Base-by-base conservation (phyloP, 2,113 vertebrate species). In the Macquaria ambigua region DNA sequence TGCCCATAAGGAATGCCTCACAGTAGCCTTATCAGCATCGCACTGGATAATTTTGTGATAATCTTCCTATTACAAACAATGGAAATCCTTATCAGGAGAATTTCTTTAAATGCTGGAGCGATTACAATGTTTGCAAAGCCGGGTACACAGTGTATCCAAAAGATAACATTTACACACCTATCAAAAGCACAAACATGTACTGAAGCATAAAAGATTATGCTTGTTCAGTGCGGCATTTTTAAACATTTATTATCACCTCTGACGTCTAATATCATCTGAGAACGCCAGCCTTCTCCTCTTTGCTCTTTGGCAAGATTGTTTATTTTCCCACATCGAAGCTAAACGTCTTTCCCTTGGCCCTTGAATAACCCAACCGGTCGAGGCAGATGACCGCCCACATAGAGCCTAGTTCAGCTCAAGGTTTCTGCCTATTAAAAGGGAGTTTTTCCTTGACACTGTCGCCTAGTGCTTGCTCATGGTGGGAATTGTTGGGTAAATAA, bases 91-190 rank as follows among this genome's bases (percentile, higher is more conserved):
- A 93, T 94, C 92, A 87, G 92, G 87, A 90, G 92, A 93, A 83
- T 76, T 85, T 77, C 91, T 94, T 96, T 95, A 96, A 95, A 97
- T 93, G 94, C 95, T 84, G 64, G 77, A 91, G 91, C 21, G 95
- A 97, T 97, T 95, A 90, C 77, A 93, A 84, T 97, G 92, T 96
- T 97, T 97, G 88, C 94, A 94, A 96, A 95, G 95, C 93, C 94
- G 6, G 55, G 6, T 41, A 71, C 58, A 0, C 25, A 84, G 41
- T 81, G 50, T 86, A 94, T 93, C 91, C 95, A 93, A 94, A 90
- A 74, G 84, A 97, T 97, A 97, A 97, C 87, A 91, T 96, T 76
- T 95, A 95, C 95, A 95, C 90, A 95, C 88, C 93, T 95, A 96
- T 96, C 95, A 93, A 88, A 78, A 95, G 89, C n/a, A 96, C 96